Conservation (phyloP, 2,113 vertebrate genomes). For the Macroglossus sobrinus region DNA sequence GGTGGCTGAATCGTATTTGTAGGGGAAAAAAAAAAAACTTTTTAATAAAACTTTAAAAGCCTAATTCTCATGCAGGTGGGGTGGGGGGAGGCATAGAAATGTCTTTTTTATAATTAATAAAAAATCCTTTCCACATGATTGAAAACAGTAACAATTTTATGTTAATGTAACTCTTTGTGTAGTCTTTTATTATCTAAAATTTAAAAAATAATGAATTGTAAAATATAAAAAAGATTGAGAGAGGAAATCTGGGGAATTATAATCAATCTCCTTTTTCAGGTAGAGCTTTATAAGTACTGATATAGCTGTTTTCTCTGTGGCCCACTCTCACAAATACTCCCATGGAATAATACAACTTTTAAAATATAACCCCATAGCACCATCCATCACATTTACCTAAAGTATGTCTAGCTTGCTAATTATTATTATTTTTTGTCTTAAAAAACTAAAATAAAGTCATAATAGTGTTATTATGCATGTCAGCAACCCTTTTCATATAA, state of each 20-base stretch:
- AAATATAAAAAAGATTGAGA: not conserved
- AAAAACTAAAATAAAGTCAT: not conserved
- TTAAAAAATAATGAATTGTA: conserved; percentile 25
- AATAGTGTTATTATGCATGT: not conserved
- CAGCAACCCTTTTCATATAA: not conserved
- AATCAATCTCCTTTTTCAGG: not conserved
- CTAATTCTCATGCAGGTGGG: conserved; percentile 9
- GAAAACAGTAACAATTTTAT: conserved; percentile 56
- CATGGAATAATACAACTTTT: not conserved
- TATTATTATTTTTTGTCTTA: not conserved
- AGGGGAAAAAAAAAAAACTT: conserved; percentile 61
- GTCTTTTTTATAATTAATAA: conserved; percentile 7
- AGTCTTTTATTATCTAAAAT: conserved; percentile 34
- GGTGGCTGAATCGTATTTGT: conserved; percentile 33
- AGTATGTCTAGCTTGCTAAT: not conserved
- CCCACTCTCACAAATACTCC: not conserved
- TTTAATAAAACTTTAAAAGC: conserved; percentile 52
- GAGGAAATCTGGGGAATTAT: not conserved
- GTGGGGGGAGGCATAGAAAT: not conserved
- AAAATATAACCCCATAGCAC: not conserved
- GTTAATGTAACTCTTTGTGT: conserved; percentile 38
- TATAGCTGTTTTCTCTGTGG: not conserved
- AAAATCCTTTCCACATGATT: conserved; percentile 41
- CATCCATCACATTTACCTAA: not conserved
- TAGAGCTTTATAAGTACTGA: not conserved